phyloP scores from a whole-genome alignment of 1,140 invertebrate species.

The Pseudoatta argentina region DNA sequence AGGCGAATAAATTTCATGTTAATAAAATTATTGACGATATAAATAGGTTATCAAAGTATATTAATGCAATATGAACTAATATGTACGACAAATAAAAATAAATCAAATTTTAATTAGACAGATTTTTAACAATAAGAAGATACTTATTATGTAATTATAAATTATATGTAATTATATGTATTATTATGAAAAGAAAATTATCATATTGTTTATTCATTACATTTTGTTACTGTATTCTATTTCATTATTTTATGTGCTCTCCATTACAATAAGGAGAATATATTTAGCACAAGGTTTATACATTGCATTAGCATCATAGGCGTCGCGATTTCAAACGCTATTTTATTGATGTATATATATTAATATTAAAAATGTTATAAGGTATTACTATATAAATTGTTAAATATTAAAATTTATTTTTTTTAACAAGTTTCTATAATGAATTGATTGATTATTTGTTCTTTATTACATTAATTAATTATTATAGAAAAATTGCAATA shows the following conservation, averaged over 20 bases:
- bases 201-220: not conserved
- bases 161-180: not conserved
- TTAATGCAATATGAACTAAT: not conserved
- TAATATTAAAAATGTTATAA: not conserved
- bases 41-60: not conserved
- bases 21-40: not conserved
- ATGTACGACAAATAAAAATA: not conserved
- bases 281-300: slow-evolving; percentile 49
- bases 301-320: slow-evolving; percentile 24
- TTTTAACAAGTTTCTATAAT: not conserved
- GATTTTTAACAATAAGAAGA: not conserved
- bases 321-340: not conserved
- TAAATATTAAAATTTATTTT: not conserved
- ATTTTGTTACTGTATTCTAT: not conserved
- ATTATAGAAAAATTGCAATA: not conserved
- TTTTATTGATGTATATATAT: not conserved
- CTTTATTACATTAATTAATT: not conserved
- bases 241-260: slow-evolving; percentile 11
- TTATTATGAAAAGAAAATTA: not conserved
- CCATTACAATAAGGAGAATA: slow-evolving; percentile 41
- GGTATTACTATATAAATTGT: not conserved
- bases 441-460: not conserved
- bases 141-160: not conserved
- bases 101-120: not conserved
- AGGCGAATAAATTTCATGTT: not conserved